Conservation (phyloP, 2,888 invertebrate genomes). For the Euproctis similis region DNA sequence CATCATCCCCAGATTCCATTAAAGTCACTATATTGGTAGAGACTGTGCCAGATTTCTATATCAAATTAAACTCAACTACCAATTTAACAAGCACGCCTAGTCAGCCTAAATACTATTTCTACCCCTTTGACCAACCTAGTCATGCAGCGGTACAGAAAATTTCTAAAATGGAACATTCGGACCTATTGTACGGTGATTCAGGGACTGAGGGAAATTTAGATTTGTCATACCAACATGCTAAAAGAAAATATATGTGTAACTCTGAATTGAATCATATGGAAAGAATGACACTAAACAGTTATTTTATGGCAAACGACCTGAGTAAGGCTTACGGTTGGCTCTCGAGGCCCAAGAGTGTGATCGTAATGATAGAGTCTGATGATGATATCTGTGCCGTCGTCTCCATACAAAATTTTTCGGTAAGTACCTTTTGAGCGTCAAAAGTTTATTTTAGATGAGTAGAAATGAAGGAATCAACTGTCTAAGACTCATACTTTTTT, state of each 20-base stretch:
- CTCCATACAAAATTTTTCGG: constrained; percentile 85
- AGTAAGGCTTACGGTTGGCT: constrained; percentile 37
- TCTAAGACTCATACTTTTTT: too few species aligned
- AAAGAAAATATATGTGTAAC: constrained; percentile 75
- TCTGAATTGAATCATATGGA: constrained; percentile 42
- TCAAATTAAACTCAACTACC: constrained; percentile 55
- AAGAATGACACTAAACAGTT: constrained; percentile 17
- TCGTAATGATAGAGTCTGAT: constrained; percentile 79
- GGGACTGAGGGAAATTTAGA: constrained; percentile 32
- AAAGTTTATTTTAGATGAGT: too few species aligned
- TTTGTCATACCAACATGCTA: constrained; percentile 35
- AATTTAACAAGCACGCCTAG: constrained; percentile 62
- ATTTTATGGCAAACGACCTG: constrained; percentile 27
- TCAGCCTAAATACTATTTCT: constrained; percentile 72
- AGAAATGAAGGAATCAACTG: too few species aligned
- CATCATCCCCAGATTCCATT: constrained; percentile 75
- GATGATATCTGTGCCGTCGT: constrained; percentile 84
- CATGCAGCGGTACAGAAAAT: too few species aligned
- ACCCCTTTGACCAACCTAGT: constrained; percentile 63
- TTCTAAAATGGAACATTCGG: not conserved
- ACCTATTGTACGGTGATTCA: not conserved
- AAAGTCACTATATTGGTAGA: constrained; percentile 77
- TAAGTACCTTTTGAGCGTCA: constrained; percentile 52
- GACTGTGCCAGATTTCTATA: constrained; percentile 76
- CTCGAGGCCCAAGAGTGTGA: constrained; percentile 65